Evolutionary conservation across 2,888 invertebrate species (phyloP).

Genomic region (Polyploca ridens): DNA sequence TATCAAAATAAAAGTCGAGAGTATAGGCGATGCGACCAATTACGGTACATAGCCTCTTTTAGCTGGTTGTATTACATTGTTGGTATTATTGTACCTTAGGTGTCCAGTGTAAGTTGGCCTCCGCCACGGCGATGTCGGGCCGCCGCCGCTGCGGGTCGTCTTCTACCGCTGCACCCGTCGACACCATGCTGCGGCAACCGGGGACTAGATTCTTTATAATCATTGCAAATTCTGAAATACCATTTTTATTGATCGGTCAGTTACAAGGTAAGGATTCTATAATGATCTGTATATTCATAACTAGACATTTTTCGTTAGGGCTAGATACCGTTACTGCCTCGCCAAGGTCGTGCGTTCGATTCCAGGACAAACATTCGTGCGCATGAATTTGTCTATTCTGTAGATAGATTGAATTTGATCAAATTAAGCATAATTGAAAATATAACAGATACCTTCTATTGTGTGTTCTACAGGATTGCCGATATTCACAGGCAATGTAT

Average conservation of each 20-base stretch:
- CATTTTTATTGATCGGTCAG: constrained; percentile 13
- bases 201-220: constrained; percentile 92
- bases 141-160: constrained; percentile 98
- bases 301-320: too few relatives aligned
- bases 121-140: constrained; percentile 97
- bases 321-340: too few relatives aligned
- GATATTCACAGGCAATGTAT: constrained; percentile 96
- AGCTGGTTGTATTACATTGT: too few relatives aligned
- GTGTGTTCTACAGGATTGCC: constrained; percentile 99
- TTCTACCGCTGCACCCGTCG: constrained; percentile 93
- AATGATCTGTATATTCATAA: too few relatives aligned
- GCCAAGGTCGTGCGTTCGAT: too few relatives aligned
- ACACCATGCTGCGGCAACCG: constrained; percentile 93
- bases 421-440: not conserved
- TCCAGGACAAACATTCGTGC: too few relatives aligned
- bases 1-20: too few relatives aligned
- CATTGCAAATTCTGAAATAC: constrained; percentile 90
- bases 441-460: constrained; percentile 88
- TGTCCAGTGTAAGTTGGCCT: constrained; percentile 93
- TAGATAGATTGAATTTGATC: not conserved
- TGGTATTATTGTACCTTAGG: constrained; percentile 87
- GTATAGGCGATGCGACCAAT: too few relatives aligned
- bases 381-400: too few relatives aligned
- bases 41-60: too few relatives aligned
- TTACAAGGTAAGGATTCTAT: too few relatives aligned